phyloP scores from a whole-genome alignment of 2,888 invertebrate species.

The Brenthis daphne region DNA sequence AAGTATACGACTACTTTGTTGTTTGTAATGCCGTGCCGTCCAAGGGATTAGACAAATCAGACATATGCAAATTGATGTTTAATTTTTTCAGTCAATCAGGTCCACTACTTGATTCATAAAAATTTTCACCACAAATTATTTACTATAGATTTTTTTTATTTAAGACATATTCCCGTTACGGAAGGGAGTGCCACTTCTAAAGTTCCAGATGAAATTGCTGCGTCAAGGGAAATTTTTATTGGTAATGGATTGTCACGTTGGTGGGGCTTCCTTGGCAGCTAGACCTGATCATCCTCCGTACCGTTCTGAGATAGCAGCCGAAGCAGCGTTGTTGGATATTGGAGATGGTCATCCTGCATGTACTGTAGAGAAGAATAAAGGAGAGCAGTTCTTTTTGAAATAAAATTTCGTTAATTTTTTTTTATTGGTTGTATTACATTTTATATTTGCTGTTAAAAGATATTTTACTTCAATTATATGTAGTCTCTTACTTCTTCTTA shows the following conservation, averaged over 20 bases:
- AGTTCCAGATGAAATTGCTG: conserved; percentile 60
- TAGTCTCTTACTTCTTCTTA: neutral
- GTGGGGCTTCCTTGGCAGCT: conserved; percentile 41
- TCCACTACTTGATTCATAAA: no score
- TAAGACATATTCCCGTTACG: conserved; percentile 52
- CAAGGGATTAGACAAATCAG: neutral
- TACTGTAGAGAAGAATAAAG: conserved; percentile 46
- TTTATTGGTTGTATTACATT: conserved; percentile 13
- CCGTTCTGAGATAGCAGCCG: conserved; percentile 49
- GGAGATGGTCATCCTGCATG: conserved; percentile 57
- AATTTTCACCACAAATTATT: no score
- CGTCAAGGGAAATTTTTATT: conserved; percentile 55
- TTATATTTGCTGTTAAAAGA: neutral
- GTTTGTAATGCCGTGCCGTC: no score
- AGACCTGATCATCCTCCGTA: conserved; percentile 44
- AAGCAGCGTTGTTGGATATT: conserved; percentile 46
- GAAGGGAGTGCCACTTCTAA: conserved; percentile 53
- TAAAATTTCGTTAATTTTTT: conserved; percentile 28
- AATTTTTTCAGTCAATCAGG: no score
- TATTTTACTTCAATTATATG: neutral
- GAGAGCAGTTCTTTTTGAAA: conserved; percentile 45
- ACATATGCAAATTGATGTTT: neutral
- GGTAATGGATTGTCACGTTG: conserved; percentile 58
- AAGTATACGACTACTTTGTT: neutral
- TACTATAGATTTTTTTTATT: conserved; percentile 25